Evolutionary conservation across 2,797 vertebrate genomes (phyloP).

Genomic region (Chiloscyllium punctatum): DNA sequence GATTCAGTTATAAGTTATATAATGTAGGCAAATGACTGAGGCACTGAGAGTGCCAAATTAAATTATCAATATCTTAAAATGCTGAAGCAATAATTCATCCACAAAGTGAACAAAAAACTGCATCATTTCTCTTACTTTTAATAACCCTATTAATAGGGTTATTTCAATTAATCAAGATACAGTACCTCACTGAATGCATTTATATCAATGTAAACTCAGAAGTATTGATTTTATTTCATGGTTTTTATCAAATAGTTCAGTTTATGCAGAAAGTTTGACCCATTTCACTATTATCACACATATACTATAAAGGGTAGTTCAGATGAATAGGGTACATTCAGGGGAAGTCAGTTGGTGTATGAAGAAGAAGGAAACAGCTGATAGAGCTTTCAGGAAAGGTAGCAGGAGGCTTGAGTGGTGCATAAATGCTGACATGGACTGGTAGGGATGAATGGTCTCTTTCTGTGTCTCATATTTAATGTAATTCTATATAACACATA

Average conservation of each 20-base stretch:
- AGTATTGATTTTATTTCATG: not conserved
- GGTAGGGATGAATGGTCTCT: not conserved
- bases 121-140: not conserved
- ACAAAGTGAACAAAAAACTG: not conserved
- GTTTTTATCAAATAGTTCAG: not conserved
- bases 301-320: not conserved
- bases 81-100: no score
- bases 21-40: not conserved
- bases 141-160: not conserved
- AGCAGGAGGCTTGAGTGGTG: not conserved
- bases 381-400: not conserved
- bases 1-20: not conserved
- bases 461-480: not conserved
- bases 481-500: not conserved
- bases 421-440: not conserved
- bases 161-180: not conserved
- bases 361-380: not conserved
- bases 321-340: not conserved
- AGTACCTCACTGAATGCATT: not conserved
- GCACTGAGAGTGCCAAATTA: not conserved
- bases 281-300: conserved; percentile 3
- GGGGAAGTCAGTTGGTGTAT: not conserved
- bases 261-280: not conserved
- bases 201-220: not conserved
- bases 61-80: not conserved